Conservation (phyloP, 1,140 invertebrate genomes). For the Macrosteles quadrilineatus region DNA sequence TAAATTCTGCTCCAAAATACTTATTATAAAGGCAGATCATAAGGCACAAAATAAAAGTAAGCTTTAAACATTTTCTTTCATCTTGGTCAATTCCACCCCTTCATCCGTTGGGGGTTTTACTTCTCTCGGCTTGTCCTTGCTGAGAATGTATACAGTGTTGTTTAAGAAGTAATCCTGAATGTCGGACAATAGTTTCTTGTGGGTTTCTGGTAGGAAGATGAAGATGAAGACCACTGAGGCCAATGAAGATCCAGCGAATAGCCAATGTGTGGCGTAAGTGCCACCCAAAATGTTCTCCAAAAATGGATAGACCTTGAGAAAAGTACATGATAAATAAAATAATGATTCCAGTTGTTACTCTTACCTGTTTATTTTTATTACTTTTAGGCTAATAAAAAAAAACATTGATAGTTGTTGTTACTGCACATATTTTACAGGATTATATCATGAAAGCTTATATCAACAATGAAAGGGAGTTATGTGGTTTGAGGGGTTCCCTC, state of each 20-base stretch:
- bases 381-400: too few relatives aligned
- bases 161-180: conserved; percentile 63
- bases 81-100: neutral
- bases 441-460: too few relatives aligned
- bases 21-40: too few relatives aligned
- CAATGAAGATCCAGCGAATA: conserved; percentile 66
- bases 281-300: conserved; percentile 53
- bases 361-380: too few relatives aligned
- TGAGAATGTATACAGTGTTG: conserved; percentile 43
- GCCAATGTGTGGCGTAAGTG: conserved; percentile 63
- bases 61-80: conserved; percentile 15
- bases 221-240: conserved; percentile 59
- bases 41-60: neutral
- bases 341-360: too few relatives aligned
- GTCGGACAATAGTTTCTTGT: conserved; percentile 65
- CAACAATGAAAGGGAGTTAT: too few relatives aligned
- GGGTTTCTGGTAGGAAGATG: conserved; percentile 70
- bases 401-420: too few relatives aligned
- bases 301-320: conserved; percentile 51
- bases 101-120: neutral
- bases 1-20: too few relatives aligned
- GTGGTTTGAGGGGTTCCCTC: too few relatives aligned
- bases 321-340: too few relatives aligned
- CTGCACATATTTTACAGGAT: too few relatives aligned
- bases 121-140: conserved; percentile 18